These are phyloP conservation scores for Tetragnatha versicolor DNA, from an alignment of 1,140 invertebrate genomes.

Conservation along the genomic window DNA sequence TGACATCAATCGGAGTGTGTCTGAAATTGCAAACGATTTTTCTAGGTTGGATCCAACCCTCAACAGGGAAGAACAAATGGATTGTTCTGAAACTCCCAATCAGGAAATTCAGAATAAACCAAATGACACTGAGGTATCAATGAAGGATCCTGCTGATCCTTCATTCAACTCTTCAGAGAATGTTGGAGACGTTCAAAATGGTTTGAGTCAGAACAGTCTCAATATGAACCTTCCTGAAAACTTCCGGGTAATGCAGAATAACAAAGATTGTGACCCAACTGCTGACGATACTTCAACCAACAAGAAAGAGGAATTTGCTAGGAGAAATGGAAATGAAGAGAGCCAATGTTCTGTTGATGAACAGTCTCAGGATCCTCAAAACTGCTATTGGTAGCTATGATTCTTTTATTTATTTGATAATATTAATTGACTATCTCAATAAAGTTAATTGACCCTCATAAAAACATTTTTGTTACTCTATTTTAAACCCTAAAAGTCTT, in stretches of 20 bases:
- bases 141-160: too few relatives aligned
- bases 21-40: neutral
- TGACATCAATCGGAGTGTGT: neutral
- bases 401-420: neutral
- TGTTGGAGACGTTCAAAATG: neutral
- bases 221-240: slow-evolving; percentile 24
- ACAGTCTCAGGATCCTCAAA: slow-evolving; percentile 21
- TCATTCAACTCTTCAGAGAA: too few relatives aligned
- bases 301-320: neutral
- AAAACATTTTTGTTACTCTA: too few relatives aligned
- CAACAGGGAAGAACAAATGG: slow-evolving; percentile 19
- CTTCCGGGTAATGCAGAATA: slow-evolving; percentile 30
- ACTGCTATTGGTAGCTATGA: slow-evolving; percentile 51
- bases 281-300: too few relatives aligned
- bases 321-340: slow-evolving; percentile 42
- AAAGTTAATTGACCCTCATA: too few relatives aligned
- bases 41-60: neutral
- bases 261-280: too few relatives aligned
- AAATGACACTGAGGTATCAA: too few relatives aligned
- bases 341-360: slow-evolving; percentile 49
- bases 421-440: too few relatives aligned
- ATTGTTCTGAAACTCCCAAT: neutral
- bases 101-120: too few relatives aligned
- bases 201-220: neutral
- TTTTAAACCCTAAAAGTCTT: too few relatives aligned